Evolutionary conservation across 2,797 vertebrate genomes (phyloP).

Genomic region (Crenuchus spilurus): DNA sequence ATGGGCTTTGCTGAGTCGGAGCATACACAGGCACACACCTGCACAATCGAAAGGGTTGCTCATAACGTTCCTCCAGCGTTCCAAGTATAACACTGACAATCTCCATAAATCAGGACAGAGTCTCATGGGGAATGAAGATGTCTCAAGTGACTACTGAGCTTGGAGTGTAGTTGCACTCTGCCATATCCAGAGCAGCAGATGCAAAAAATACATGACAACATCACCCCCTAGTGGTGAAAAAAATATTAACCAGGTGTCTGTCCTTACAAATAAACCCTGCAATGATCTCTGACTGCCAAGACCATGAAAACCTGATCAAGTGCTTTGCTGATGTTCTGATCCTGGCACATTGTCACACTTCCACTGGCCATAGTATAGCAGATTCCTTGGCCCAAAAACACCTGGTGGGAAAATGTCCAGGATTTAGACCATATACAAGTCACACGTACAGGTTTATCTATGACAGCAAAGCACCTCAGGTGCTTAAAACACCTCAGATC

Average conservation of each 20-base stretch:
- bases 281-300: no score
- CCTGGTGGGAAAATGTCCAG: no score
- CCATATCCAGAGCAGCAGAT: not conserved
- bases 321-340: not conserved
- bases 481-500: no score
- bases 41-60: slow-evolving; percentile 15
- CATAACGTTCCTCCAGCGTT: slow-evolving; percentile 2
- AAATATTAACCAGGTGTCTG: no score
- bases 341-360: no score
- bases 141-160: slow-evolving; percentile 21
- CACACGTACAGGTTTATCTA: no score
- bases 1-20: slow-evolving; percentile 21
- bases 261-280: no score
- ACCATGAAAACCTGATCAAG: no score
- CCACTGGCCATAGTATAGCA: no score
- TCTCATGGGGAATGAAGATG: slow-evolving; percentile 24
- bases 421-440: no score
- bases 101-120: slow-evolving; percentile 42
- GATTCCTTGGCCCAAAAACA: no score
- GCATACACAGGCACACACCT: slow-evolving; percentile 35
- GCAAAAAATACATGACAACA: slow-evolving; percentile 24
- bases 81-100: slow-evolving; percentile 28
- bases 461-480: no score
- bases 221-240: slow-evolving; percentile 26
- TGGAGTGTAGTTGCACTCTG: not conserved